Conservation (phyloP, 2,888 invertebrate species). For the Nymphalis c-album region DNA sequence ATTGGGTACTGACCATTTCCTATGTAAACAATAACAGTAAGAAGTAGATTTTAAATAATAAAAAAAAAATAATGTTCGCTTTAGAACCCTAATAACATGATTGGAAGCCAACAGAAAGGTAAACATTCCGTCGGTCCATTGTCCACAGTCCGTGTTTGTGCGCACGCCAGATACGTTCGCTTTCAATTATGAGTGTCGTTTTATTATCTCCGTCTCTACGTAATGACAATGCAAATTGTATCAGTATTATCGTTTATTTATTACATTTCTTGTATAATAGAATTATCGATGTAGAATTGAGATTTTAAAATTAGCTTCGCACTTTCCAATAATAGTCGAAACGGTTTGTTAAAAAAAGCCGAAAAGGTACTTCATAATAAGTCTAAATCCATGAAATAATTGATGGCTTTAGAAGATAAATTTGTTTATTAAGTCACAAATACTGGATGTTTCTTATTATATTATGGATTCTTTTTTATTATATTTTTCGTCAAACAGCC, state of each 20-base stretch:
- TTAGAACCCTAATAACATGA: conserved; percentile 13
- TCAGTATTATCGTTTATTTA: conserved; percentile 6
- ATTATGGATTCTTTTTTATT: too few relatives aligned
- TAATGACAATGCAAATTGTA: conserved; percentile 23
- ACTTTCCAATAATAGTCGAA: too few relatives aligned
- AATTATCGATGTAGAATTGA: neutral
- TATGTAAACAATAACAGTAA: neutral
- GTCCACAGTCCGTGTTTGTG: conserved; percentile 65
- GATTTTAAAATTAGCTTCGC: too few relatives aligned
- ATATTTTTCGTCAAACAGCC: too few relatives aligned
- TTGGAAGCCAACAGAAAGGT: conserved; percentile 34
- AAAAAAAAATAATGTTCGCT: neutral
- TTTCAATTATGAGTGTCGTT: conserved; percentile 65
- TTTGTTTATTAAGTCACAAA: too few relatives aligned
- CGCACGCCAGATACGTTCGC: conserved; percentile 54
- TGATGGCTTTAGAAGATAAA: too few relatives aligned
- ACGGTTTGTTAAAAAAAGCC: too few relatives aligned
- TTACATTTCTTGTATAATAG: neutral
- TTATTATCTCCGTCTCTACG: conserved; percentile 46
- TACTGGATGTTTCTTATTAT: too few relatives aligned
- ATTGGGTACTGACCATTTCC: too few relatives aligned
- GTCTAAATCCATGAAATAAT: too few relatives aligned
- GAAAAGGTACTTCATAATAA: too few relatives aligned
- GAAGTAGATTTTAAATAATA: neutral
- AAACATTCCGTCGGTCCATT: conserved; percentile 65